phyloP scores from a whole-genome alignment of 2,113 vertebrate species.

The Labrus mixtus region DNA sequence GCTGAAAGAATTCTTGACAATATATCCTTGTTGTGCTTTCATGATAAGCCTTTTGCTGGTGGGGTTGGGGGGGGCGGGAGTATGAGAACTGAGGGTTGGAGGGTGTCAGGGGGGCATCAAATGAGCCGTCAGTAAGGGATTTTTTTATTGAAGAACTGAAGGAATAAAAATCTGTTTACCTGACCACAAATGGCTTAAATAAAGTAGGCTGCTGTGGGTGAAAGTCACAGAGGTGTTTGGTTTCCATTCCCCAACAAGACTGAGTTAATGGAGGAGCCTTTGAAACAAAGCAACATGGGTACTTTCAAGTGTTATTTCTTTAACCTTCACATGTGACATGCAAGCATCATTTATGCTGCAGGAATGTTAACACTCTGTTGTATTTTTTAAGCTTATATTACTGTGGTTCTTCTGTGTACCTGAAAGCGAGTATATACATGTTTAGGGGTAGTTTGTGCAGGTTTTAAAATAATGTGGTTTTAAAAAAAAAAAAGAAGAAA shows the following conservation, averaged over 20 bases:
- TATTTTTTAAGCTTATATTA: slow-evolving; percentile 5
- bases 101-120: slow-evolving; percentile 64
- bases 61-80: slow-evolving; percentile 25
- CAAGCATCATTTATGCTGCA: slow-evolving; percentile 15
- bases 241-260: slow-evolving; percentile 45
- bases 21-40: slow-evolving; percentile 83
- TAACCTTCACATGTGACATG: slow-evolving; percentile 31
- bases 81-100: slow-evolving; percentile 45
- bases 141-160: slow-evolving; percentile 70
- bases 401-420: slow-evolving; percentile 8
- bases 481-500: too few relatives aligned
- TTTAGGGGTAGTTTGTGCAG: neutral
- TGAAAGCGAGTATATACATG: slow-evolving; percentile 1
- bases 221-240: slow-evolving; percentile 59
- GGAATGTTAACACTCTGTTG: slow-evolving; percentile 9
- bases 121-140: slow-evolving; percentile 68
- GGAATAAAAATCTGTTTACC: slow-evolving; percentile 76
- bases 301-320: slow-evolving; percentile 44
- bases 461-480: too few relatives aligned
- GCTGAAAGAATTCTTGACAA: slow-evolving; percentile 82
- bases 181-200: slow-evolving; percentile 76
- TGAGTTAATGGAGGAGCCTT: slow-evolving; percentile 54
- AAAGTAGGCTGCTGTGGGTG: slow-evolving; percentile 53
- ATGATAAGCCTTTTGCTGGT: slow-evolving; percentile 78
- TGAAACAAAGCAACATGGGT: slow-evolving; percentile 33